Base-by-base conservation (phyloP, 2,888 invertebrate species). In the Brenthis daphne region DNA sequence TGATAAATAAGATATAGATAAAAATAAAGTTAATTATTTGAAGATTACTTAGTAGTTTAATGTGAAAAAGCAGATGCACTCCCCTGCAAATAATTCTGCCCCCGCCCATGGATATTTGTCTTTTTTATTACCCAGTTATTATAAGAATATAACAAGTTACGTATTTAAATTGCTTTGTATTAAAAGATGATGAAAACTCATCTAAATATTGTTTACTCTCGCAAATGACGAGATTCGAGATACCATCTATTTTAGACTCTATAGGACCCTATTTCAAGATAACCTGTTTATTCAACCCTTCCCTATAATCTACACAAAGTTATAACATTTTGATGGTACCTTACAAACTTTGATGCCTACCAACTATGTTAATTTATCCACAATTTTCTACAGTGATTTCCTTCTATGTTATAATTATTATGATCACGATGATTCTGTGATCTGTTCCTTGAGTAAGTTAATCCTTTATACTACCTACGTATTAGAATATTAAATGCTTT, bases 321-420 rank as follows among this genome's bases (percentile, higher is more conserved):
- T 71, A 65, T 68, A 64, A 70, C 67, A 68, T 68, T 68, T 68
- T 65, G 70, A 65, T 63, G 67, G 60, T 67, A 50, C 64, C 71
- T 71, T 69, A 67, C 54, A 51, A 72, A 73, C 70, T 70, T 64
- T 47, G 65, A 63, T 67, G 54, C 51, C 57, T 68, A 29, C 37
- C 48, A 67, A 65, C 57, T 54, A 63, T 43, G 63, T 43, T 63
- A 54, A 63, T 63, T 54, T 63, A 63, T 53, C 63, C 53, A 53
- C 63, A 63, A 20, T 63, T 67, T 29, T 57, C 33, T 29, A n/a
- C 53, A 48, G 37, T 24, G 12, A 8, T 13, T 33, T 50, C 53
- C 51, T 69, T 64, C 47, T 55, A 53, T n/a, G 51, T 58, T 48
- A 50, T 6, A 53, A 50, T 64, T 67, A 53, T 61, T 67, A 53